Evolutionary conservation across 2,113 vertebrate genomes (phyloP).

Genomic region (Podocnemis expansa): DNA sequence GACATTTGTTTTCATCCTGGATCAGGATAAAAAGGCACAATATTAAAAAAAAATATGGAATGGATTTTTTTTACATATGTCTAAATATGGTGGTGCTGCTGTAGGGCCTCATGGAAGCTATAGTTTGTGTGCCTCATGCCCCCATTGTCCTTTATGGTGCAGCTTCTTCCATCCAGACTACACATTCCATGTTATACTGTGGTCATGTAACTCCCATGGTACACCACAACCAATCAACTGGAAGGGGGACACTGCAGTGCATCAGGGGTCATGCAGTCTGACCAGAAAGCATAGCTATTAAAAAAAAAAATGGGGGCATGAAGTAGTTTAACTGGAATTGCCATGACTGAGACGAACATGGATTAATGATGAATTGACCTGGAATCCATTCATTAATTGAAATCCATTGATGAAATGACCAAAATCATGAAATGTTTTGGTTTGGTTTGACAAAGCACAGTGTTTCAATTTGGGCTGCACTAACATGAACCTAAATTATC

Average conservation of each 20-base stretch:
- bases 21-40: background rate
- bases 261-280: conserved; percentile 57
- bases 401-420: no score
- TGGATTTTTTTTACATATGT: conserved; percentile 24
- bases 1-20: background rate
- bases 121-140: conserved; percentile 18
- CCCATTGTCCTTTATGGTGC: conserved; percentile 46
- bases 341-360: conserved; percentile 34
- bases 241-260: conserved; percentile 24
- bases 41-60: conserved; percentile 33
- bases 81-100: background rate
- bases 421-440: no score
- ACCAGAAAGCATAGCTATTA: conserved; percentile 46
- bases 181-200: conserved; percentile 49
- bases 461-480: no score
- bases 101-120: conserved; percentile 58
- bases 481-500: no score
- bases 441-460: no score
- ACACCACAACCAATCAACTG: background rate
- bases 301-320: conserved; percentile 54
- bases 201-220: background rate
- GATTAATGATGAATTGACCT: conserved; percentile 59
- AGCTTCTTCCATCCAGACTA: conserved; percentile 30
- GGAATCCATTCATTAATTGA: no score
- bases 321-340: conserved; percentile 44